phyloP scores from a whole-genome alignment of 1,140 invertebrate species.

The Drosophila chauvacae region DNA sequence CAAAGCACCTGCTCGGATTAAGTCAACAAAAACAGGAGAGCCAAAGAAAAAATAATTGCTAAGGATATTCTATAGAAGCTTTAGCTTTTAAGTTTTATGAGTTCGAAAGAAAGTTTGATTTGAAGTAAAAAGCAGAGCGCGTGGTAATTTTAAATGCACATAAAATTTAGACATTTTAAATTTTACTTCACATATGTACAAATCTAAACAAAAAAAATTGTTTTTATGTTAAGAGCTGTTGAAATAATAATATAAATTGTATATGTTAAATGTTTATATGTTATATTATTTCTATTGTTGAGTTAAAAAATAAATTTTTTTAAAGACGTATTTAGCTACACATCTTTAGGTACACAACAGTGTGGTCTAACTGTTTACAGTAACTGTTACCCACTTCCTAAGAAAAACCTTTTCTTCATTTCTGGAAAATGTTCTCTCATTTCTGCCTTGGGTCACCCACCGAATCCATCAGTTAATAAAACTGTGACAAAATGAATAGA shows the following conservation, averaged over 20 bases:
- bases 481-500: conserved; percentile 61
- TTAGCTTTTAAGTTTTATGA: not conserved
- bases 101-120: not conserved
- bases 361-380: no score
- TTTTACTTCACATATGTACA: no score
- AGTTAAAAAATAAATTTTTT: no score
- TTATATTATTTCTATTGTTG: no score
- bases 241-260: no score
- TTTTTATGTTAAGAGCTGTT: no score
- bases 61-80: not conserved
- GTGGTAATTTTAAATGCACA: not conserved
- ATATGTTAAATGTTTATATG: no score
- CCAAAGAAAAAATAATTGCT: not conserved
- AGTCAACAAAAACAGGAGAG: conserved; percentile 14
- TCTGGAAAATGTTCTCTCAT: conserved; percentile 27
- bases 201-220: not conserved
- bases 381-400: not conserved
- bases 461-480: conserved; percentile 80
- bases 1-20: conserved; percentile 47
- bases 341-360: no score
- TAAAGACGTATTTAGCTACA: no score
- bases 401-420: not conserved
- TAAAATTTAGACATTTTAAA: no score
- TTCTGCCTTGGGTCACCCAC: conserved; percentile 38
- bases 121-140: not conserved